Evolutionary conservation across 2,888 invertebrate species (phyloP).

Genomic region (Diarsia dahlii): DNA sequence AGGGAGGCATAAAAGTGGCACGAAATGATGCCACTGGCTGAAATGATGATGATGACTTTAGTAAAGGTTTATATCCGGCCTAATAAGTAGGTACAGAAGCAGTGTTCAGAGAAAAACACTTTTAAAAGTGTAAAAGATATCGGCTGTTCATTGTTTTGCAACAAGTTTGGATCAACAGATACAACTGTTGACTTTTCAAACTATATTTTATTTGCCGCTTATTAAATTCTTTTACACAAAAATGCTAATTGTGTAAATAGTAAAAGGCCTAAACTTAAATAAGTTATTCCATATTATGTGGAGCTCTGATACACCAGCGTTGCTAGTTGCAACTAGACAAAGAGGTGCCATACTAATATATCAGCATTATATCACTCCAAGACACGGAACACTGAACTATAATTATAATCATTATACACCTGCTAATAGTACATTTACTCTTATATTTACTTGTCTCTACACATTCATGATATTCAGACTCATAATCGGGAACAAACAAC

Average conservation of each 20-base stretch:
- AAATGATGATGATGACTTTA: background rate
- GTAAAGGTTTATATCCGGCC: background rate
- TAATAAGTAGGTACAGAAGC: background rate
- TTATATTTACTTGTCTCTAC: too few relatives aligned
- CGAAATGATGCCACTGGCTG: too few relatives aligned
- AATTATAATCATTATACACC: background rate
- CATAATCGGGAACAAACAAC: too few relatives aligned
- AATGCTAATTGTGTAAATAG: background rate
- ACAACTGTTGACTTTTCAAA: background rate
- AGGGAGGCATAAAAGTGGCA: too few relatives aligned
- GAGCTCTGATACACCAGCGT: background rate
- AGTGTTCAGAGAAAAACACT: background rate
- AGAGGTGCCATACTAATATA: background rate
- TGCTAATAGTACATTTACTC: background rate
- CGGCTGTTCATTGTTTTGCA: background rate
- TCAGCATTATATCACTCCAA: background rate
- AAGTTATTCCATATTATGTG: background rate
- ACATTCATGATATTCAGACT: too few relatives aligned
- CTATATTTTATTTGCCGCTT: background rate
- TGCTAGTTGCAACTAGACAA: constrained; percentile 4
- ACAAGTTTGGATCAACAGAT: background rate
- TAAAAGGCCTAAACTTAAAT: background rate
- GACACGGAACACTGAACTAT: constrained; percentile 16
- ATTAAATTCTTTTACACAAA: background rate
- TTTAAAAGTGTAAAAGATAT: background rate